phyloP scores from a whole-genome alignment of 2,888 invertebrate species.

The Ennomos erosarius region DNA sequence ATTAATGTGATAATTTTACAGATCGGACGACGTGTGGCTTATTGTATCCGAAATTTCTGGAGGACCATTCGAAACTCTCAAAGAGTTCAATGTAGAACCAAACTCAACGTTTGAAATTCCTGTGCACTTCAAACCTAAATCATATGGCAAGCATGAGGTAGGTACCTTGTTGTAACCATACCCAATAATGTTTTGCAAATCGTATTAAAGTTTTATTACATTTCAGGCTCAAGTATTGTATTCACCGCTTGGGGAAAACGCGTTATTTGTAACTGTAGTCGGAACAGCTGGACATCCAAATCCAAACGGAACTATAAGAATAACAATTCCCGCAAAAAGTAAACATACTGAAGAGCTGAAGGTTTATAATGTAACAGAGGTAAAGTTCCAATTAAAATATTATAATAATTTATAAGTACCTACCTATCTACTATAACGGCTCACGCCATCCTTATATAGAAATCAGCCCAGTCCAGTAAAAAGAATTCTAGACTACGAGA shows the following conservation, averaged over 20 bases:
- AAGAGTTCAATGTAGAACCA: constrained; percentile 70
- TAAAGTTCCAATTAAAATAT: constrained; percentile 34
- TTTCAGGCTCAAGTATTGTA: constrained; percentile 67
- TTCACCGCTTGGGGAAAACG: constrained; percentile 75
- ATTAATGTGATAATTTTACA: constrained; percentile 40
- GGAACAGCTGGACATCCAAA: constrained; percentile 66
- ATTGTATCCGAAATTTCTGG: constrained; percentile 68
- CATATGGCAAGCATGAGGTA: constrained; percentile 73
- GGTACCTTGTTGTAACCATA: constrained; percentile 5
- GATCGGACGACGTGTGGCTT: constrained; percentile 75
- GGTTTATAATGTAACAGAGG: constrained; percentile 76
- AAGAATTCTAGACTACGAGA: too few species aligned
- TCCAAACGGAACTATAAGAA: constrained; percentile 63
- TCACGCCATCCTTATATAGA: too few species aligned
- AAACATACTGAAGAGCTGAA: constrained; percentile 59
- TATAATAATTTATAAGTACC: too few species aligned
- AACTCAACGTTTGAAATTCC: constrained; percentile 72
- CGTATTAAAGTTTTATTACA: constrained; percentile 2
- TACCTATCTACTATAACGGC: too few species aligned
- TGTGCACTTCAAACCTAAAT: constrained; percentile 72
- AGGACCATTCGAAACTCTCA: constrained; percentile 71
- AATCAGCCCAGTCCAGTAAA: too few species aligned
- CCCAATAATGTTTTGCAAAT: neutral
- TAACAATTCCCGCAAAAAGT: constrained; percentile 67
- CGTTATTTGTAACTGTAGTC: constrained; percentile 61